These are phyloP conservation scores for Epinotia brunnichana DNA, from an alignment of 2,888 invertebrate species.

Conservation along the genomic window DNA sequence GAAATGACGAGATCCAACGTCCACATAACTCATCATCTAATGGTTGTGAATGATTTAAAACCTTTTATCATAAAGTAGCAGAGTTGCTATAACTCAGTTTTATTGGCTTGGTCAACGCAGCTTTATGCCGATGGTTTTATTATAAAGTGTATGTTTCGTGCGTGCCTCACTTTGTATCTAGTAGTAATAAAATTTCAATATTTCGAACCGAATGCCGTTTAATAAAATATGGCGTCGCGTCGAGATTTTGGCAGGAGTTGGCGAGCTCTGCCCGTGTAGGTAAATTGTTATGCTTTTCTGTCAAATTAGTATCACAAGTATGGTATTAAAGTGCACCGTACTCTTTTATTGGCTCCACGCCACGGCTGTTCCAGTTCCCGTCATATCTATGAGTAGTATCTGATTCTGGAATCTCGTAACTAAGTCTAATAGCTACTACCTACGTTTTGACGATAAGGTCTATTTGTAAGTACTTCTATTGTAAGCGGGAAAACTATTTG, in stretches of 20 bases:
- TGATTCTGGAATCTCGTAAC: conserved; percentile 47
- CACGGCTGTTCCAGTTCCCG: conserved; percentile 63
- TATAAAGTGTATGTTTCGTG: conserved; percentile 67
- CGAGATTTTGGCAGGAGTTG: conserved; percentile 66
- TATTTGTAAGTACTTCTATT: conserved; percentile 46
- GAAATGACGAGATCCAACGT: conserved; percentile 79
- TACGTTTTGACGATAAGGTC: conserved; percentile 27
- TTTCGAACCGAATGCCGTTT: conserved; percentile 54
- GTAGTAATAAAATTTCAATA: conserved; percentile 68
- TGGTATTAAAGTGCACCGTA: conserved; percentile 56
- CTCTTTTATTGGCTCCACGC: conserved; percentile 72
- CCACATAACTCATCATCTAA: conserved; percentile 82
- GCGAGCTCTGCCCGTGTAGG: conserved; percentile 64
- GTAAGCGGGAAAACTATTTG: conserved; percentile 47
- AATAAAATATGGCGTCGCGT: conserved; percentile 56
- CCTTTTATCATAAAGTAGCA: conserved; percentile 82
- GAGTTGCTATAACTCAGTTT: conserved; percentile 81
- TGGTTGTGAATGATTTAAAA: conserved; percentile 82
- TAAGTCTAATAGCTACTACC: conserved; percentile 40
- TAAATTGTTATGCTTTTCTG: conserved; percentile 74
- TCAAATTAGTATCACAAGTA: conserved; percentile 72
- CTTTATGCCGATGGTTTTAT: conserved; percentile 76
- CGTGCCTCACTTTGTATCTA: conserved; percentile 65
- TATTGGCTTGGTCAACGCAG: conserved; percentile 80
- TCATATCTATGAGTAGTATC: conserved; percentile 61